These are phyloP conservation scores for Mirza zaza DNA, from an alignment of 2,113 vertebrate species.

Conservation along the genomic window DNA sequence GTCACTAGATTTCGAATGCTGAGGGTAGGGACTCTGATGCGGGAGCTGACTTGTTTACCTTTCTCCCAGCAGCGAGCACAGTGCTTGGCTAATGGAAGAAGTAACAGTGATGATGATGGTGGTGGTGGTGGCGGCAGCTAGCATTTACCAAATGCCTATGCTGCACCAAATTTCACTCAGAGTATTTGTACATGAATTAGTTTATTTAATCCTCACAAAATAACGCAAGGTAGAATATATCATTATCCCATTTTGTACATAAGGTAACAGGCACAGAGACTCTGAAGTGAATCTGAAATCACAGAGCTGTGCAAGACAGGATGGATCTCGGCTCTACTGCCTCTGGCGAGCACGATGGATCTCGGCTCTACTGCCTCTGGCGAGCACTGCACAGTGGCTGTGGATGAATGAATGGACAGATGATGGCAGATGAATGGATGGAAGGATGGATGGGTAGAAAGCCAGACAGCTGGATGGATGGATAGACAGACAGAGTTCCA, in stretches of 20 bases:
- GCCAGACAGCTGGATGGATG: background rate
- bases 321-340: background rate
- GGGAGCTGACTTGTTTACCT: background rate
- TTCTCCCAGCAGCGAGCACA: background rate
- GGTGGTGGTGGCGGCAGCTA: accelerated
- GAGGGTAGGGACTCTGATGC: background rate
- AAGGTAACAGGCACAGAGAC: background rate
- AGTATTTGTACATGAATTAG: background rate
- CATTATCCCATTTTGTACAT: background rate
- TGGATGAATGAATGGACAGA: background rate
- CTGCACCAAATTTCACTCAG: background rate
- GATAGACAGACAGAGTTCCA: background rate
- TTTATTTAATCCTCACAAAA: background rate
- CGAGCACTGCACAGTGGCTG: background rate
- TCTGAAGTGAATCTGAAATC: background rate
- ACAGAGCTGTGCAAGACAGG: background rate
- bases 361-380: background rate
- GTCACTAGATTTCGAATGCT: background rate
- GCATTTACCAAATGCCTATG: background rate
- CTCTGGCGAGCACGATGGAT: background rate
- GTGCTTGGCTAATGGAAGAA: background rate
- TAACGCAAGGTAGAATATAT: background rate
- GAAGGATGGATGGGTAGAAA: background rate
- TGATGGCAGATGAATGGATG: background rate
- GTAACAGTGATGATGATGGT: background rate